Evolutionary conservation across 64 coral and sea anemone species (phyloP), one percentile per base, ranked within the genome.

Genomic region (Stichodactyla mertensii): DNA sequence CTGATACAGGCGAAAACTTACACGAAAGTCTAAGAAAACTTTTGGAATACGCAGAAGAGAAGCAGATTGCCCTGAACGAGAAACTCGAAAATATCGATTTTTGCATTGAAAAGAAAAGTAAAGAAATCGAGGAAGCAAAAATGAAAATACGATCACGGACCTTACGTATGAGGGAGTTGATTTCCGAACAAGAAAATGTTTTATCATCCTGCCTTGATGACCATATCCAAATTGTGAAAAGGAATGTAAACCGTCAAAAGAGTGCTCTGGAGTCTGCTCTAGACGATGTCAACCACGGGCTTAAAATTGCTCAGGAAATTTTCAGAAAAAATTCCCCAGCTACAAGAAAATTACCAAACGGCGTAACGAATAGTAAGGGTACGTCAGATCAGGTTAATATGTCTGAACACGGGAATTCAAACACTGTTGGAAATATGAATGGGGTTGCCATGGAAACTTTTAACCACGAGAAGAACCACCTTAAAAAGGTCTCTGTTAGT

Each of bases 221-320:
- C 0, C 27, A 85, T 10, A 16, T 61, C 26, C 52, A 36, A 36
- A 31, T 0, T 9, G 36, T 85, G 11, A 24, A n/a, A 5, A 18
- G 28, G 6, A 22, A 64, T 18, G 83, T 85, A 5, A 64, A 22
- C 6, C 26, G 0, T 20, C 55, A 85, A 24, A 85, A 85, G 19
- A 61, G 19, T 13, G 55, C 27, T 61, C 20, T 85, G 26, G 16
- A 64, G 22, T 58, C 83, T 55, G 83, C 83, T 16, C 3, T 85
- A 62, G 83, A 85, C 16, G 83, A 85, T 7, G 83, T 85, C 0
- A 85, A 57, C n/a, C 5, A 85, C 5, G 56, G 83, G 1, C 16
- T 85, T 28, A 26, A 85, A 85, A 28, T 85, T 10, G 56, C 83
- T 16, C 55, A 85, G 26, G 83, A 81, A 81, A 64, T 64, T 55